phyloP scores from a whole-genome alignment of 2,113 vertebrate species.

The Heliornis fulica region DNA sequence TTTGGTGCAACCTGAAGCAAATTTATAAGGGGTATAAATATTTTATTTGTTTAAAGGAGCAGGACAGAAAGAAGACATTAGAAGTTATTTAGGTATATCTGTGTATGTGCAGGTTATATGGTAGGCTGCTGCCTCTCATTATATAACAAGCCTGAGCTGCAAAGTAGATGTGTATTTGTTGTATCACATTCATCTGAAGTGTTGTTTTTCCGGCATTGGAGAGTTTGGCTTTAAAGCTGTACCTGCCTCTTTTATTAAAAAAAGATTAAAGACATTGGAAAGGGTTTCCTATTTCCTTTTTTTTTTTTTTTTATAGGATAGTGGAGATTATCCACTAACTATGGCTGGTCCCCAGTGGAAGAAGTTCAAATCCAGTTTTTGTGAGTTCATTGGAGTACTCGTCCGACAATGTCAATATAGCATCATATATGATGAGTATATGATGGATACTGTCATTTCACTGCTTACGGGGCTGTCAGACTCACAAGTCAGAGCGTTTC shows the following conservation, averaged over 20 bases:
- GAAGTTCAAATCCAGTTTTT: conserved; percentile 98
- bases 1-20: not conserved
- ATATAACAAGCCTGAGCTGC: not conserved
- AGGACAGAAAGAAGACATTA: not conserved
- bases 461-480: conserved; percentile 97
- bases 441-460: conserved; percentile 99
- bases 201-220: not conserved
- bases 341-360: conserved; percentile 99
- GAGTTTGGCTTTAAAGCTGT: not conserved
- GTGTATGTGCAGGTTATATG: not conserved
- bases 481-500: conserved; percentile 97
- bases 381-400: conserved; percentile 96
- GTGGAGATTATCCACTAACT: conserved; percentile 96
- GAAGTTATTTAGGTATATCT: not conserved
- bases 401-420: conserved; percentile 99
- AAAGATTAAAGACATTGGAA: not conserved
- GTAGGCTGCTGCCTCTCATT: not conserved
- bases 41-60: not conserved
- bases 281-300: not conserved
- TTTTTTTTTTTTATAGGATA: conserved; percentile 81
- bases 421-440: conserved; percentile 99
- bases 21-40: not conserved
- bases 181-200: not conserved
- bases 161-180: not conserved
- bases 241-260: not conserved